Evolutionary conservation across 2,113 vertebrate genomes (phyloP), one percentile per base, ranked within the genome.

Genomic region (Kryptolebias marmoratus): DNA sequence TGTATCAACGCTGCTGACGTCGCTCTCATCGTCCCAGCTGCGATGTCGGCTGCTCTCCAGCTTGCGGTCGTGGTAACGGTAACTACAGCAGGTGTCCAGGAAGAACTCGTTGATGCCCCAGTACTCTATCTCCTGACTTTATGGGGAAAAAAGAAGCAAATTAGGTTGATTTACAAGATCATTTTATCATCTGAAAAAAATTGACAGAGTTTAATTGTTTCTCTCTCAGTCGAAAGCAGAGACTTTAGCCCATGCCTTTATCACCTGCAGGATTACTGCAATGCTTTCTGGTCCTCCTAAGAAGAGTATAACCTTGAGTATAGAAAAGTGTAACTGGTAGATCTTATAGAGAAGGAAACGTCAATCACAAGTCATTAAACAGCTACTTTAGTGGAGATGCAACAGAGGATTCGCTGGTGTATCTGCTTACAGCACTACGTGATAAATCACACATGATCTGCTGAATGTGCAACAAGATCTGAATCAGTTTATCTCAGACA

Each of bases 71-170:
- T 97, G 96, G 90, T 96, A 99, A 45, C 96, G 96, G 76, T 96
- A 97, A 81, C 96, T 98, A 81, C 98, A 99, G 93, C 98, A 99
- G 4, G 93, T 91, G 91, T 97, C 97, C 89, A 99, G 93, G 89
- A 97, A 97, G 92, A 95, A 96, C 69, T 99, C 97, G 0, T 96
- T 96, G 92, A 99, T 96, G 87, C 97, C 97, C 98, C 98, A 99
- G 87, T 99, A 99, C 86, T 99, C 97, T 0, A 98, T 96, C 92
- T 99, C 98, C 92, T 99, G 97, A 84, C 96, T 96, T 88, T 91
- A 94, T 55, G 88, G 92, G 36, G 39, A 10, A 94, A 87, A 1
- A 3, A 14, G 22, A 64, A 39, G 6, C 18, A 5, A 42, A 5
- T 0, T 7, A 53, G 12, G 27, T 36, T 14, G 54, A 1, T 3